These are phyloP conservation scores for Notarius lentiginosus DNA, from an alignment of 2,113 vertebrate genomes.

Conservation along the genomic window DNA sequence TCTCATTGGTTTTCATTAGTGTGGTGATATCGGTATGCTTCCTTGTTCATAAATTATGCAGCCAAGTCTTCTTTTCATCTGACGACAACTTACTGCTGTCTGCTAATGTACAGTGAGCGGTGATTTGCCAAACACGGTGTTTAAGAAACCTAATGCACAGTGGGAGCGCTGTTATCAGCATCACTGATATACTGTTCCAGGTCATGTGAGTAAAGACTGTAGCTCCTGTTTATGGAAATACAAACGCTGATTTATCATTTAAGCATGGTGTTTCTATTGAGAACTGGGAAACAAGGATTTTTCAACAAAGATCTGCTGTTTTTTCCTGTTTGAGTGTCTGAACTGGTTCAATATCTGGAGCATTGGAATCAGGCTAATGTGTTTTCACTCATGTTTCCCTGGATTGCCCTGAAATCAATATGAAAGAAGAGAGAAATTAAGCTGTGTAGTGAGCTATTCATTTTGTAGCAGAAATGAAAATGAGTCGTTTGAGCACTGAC, in stretches of 20 bases:
- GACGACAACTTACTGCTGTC: slow-evolving; percentile 53
- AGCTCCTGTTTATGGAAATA: neutral
- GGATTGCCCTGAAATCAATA: slow-evolving; percentile 45
- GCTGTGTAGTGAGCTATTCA: slow-evolving; percentile 45
- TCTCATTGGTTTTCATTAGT: slow-evolving; percentile 60
- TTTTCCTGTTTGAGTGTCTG: slow-evolving; percentile 25
- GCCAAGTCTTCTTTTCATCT: slow-evolving; percentile 50
- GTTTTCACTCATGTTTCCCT: slow-evolving; percentile 34
- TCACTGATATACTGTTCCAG: slow-evolving; percentile 7
- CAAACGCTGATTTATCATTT: neutral
- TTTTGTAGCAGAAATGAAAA: slow-evolving; percentile 49
- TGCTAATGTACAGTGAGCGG: slow-evolving; percentile 37
- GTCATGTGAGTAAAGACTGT: neutral
- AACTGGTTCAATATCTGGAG: slow-evolving; percentile 33
- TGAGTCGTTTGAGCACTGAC: slow-evolving; percentile 51
- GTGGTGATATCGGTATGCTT: slow-evolving; percentile 58
- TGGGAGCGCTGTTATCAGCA: neutral
- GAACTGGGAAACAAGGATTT: neutral
- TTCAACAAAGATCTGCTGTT: no score
- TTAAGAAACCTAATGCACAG: slow-evolving; percentile 31
- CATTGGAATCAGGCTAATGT: slow-evolving; percentile 45
- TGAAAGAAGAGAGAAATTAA: slow-evolving; percentile 46
- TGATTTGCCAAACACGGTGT: slow-evolving; percentile 35
- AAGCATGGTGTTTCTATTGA: neutral
- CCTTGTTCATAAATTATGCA: slow-evolving; percentile 67